Evolutionary conservation across 2,888 invertebrate genomes (phyloP), one percentile per base, ranked within the genome.

Genomic region (Drosophila tanythrix): DNA sequence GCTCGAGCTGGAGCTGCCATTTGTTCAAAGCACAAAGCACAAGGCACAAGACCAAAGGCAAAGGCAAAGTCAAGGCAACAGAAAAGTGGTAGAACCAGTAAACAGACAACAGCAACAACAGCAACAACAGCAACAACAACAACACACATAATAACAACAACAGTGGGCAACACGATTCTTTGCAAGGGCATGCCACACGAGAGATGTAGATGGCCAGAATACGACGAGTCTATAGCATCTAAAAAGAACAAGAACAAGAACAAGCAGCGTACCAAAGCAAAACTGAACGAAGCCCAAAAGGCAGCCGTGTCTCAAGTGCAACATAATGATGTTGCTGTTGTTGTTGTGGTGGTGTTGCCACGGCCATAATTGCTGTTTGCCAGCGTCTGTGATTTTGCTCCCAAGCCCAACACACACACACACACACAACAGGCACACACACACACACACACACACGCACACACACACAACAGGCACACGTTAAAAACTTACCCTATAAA

Each of bases 1-100:
- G 66, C 79, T 69, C 8, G 11, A 33, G 55, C 35, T 35, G 10
- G 21, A 46, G 46, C 57, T 77, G 87, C 86, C 84, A 88, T 87
- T 88, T 88, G 89, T 76, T 88, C 85, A 88, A 84, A 87, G 84
- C 84, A 83, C 69, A 74, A 70, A 51, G 52, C 64, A 43, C 60
- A 73, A 72, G 61, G 66, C 55, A 70, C 53, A 68, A 62, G 61
- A 53, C 46, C 63, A 65, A 70, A 70, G 70, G 75, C 75, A 70
- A 76, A 76, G 64, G 73, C 76, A 78, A 78, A 78, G 77, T 78
- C 77, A 78, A 78, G 77, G 77, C 75, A 74, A 68, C 73, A 68
- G 68, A 79, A 79, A 79, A 79, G 78, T 79, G 80, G 78, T 79
- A 79, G 78, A 79, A 79, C 78, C 80, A 79, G 78, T 79, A 79